phyloP scores from a whole-genome alignment of 2,888 invertebrate genomes.

The Coelinius sp. region DNA sequence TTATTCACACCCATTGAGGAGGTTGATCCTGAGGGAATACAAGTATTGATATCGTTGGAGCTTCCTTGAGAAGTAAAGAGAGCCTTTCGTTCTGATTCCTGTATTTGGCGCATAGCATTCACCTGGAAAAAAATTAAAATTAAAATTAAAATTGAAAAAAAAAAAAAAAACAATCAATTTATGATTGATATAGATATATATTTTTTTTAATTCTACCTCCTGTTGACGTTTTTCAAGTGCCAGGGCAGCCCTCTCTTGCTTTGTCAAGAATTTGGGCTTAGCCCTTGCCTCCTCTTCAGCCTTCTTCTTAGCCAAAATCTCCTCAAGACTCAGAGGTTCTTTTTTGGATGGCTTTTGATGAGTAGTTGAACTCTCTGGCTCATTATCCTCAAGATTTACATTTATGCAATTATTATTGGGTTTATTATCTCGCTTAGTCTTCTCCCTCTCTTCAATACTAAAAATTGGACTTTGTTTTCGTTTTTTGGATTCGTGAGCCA shows the following conservation, averaged over 20 bases:
- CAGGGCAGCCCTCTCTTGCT: constrained; percentile 92
- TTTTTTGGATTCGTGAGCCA: constrained; percentile 62
- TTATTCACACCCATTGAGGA: background rate
- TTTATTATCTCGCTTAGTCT: constrained; percentile 62
- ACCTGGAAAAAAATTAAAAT: background rate
- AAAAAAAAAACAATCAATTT: too few relatives aligned
- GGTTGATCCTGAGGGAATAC: background rate
- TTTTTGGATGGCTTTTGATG: constrained; percentile 70
- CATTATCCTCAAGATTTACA: constrained; percentile 47
- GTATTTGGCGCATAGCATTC: constrained; percentile 81
- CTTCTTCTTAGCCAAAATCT: constrained; percentile 94
- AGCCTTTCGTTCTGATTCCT: constrained; percentile 76
- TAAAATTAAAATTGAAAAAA: too few relatives aligned
- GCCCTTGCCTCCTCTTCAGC: constrained; percentile 93
- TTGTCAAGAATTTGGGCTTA: constrained; percentile 97
- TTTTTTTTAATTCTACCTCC: constrained; percentile 81
- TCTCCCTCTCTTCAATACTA: constrained; percentile 49
- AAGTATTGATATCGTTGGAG: constrained; percentile 18
- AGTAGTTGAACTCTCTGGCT: constrained; percentile 49
- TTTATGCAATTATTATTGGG: constrained; percentile 68
- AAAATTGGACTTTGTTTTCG: constrained; percentile 66
- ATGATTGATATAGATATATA: too few relatives aligned
- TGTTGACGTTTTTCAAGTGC: constrained; percentile 92
- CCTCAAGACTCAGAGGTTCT: constrained; percentile 96
- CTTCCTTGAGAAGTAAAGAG: constrained; percentile 56